phyloP scores from a whole-genome alignment of 2,797 vertebrate genomes.

The Clamator glandarius region DNA sequence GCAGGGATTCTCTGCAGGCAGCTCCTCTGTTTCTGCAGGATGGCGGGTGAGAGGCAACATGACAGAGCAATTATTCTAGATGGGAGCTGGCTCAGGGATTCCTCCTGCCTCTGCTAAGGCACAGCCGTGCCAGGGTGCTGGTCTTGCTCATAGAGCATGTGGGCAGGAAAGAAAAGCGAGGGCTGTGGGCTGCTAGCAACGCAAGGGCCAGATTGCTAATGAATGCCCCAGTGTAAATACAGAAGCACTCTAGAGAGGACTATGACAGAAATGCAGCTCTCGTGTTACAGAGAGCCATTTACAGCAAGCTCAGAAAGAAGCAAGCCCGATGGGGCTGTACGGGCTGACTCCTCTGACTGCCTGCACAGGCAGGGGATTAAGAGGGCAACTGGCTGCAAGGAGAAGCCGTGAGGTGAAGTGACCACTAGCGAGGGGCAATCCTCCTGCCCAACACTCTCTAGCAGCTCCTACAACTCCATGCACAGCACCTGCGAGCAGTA shows the following conservation, averaged over 20 bases:
- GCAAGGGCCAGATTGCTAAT: conserved; percentile 36
- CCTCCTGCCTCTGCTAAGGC: background rate
- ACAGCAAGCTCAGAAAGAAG: background rate
- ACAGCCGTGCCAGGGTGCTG: background rate
- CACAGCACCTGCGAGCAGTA: background rate
- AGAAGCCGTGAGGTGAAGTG: background rate
- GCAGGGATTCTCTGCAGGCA: background rate
- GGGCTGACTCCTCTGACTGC: background rate
- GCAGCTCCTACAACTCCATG: background rate
- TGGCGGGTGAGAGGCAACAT: background rate
- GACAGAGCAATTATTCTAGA: conserved; percentile 35
- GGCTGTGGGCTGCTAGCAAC: background rate
- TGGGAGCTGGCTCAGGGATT: background rate
- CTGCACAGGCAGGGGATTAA: background rate
- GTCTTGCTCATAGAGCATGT: background rate
- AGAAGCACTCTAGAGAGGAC: conserved; percentile 39
- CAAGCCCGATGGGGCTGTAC: background rate
- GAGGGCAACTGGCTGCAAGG: background rate
- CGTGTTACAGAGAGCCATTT: conserved; percentile 64
- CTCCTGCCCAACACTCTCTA: background rate
- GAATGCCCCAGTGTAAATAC: conserved; percentile 67
- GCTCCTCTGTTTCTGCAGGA: background rate
- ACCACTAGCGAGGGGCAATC: fast-evolving
- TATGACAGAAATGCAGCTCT: conserved; percentile 75
- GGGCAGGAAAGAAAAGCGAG: background rate